phyloP scores from a whole-genome alignment of 2,888 invertebrate genomes.

The Eueremaeus valkanovi region DNA sequence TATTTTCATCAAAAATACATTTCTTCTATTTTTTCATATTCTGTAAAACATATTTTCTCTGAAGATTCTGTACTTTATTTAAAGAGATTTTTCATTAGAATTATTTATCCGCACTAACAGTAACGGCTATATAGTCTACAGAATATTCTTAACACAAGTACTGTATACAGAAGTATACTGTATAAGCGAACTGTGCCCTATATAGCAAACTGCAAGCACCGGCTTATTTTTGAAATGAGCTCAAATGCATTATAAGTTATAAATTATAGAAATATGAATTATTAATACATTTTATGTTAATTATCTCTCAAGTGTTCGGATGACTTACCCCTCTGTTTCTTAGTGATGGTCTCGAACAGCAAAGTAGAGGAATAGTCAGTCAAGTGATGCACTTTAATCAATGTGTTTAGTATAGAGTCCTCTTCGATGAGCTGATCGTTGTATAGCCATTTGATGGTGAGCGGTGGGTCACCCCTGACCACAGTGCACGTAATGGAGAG shows the following conservation, averaged over 20 bases:
- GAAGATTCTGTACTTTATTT: neutral
- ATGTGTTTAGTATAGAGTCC: neutral
- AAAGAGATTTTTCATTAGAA: too few relatives aligned
- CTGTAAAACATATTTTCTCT: neutral
- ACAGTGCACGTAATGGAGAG: constrained; percentile 86
- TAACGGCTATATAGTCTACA: too few relatives aligned
- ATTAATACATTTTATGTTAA: constrained; percentile 4
- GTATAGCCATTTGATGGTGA: constrained; percentile 85
- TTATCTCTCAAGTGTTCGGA: too few relatives aligned
- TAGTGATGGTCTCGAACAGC: constrained; percentile 30
- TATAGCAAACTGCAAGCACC: neutral
- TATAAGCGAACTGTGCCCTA: neutral
- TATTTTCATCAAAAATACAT: constrained; percentile 25
- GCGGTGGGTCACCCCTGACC: constrained; percentile 85
- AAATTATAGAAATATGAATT: neutral
- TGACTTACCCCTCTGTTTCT: constrained; percentile 31
- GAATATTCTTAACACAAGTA: too few relatives aligned
- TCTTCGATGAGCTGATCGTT: constrained; percentile 58
- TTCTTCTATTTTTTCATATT: neutral
- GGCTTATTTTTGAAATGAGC: too few relatives aligned
- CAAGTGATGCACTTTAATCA: constrained; percentile 32
- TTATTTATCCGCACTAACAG: too few relatives aligned
- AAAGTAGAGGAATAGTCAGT: constrained; percentile 40
- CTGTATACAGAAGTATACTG: neutral
- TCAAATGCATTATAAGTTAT: too few relatives aligned